A percentile compares a stretch with the other conserved stretches of the same genome.
phyloP scores from a whole-genome alignment of 2,888 invertebrate genomes.

The Hartigia nigra region DNA sequence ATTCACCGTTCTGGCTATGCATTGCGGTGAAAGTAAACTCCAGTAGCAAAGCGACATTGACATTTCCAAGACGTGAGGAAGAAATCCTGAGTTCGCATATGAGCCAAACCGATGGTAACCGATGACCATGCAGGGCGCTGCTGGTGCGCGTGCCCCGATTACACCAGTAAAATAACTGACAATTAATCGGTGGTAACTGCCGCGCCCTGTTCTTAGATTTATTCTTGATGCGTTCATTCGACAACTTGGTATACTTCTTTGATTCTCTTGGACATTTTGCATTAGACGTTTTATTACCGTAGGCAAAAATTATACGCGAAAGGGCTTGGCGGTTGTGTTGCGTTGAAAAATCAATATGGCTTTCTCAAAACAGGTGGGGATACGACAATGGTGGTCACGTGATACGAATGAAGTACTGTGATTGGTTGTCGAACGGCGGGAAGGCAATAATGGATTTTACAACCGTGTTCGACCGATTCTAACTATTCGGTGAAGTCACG shows the following conservation, averaged over 20 bases:
- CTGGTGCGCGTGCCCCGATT: not conserved
- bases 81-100: not conserved
- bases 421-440: not conserved
- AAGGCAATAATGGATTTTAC: not conserved
- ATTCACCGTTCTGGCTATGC: not conserved
- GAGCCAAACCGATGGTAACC: not conserved
- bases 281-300: not conserved
- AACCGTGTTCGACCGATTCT: not conserved
- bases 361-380: not conserved
- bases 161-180: not conserved
- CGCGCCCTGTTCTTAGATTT: not conserved
- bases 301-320: not conserved
- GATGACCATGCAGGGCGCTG: not conserved
- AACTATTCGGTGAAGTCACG: not conserved
- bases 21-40: not conserved
- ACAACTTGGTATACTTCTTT: not conserved
- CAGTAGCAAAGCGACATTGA: not conserved
- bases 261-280: not conserved
- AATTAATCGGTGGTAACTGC: not conserved
- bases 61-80: not conserved
- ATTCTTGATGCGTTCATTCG: not conserved
- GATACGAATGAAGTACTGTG: not conserved
- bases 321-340: not conserved
- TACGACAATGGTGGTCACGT: not conserved
- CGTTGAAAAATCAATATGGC: not conserved